Evolutionary conservation across 2,797 vertebrate genomes (phyloP).

Genomic region (Emydoidea blandingii): DNA sequence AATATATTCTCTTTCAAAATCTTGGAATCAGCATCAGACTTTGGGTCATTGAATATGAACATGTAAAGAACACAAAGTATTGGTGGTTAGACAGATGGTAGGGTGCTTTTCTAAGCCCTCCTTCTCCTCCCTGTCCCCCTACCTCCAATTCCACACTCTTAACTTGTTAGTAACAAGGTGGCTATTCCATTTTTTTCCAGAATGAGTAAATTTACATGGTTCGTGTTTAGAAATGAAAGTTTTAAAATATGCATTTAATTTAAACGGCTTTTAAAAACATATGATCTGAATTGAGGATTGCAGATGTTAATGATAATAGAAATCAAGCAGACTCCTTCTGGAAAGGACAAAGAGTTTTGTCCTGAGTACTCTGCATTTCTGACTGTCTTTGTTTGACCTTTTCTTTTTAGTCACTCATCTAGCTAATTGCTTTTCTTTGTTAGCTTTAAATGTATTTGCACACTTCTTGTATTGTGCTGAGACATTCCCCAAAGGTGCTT

Average conservation of each 20-base stretch:
- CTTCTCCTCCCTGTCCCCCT: not conserved
- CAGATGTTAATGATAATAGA: slow-evolving; percentile 57
- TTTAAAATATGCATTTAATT: slow-evolving; percentile 62
- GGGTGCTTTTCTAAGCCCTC: not conserved
- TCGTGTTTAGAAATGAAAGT: slow-evolving; percentile 11
- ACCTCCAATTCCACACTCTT: slow-evolving; percentile 22
- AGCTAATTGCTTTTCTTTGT: slow-evolving; percentile 26
- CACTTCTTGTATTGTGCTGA: not conserved
- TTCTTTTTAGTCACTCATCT: not conserved
- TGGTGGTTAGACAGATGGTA: not conserved
- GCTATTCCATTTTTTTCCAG: slow-evolving; percentile 1
- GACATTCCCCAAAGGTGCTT: slow-evolving; percentile 18
- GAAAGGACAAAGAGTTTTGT: slow-evolving; percentile 48
- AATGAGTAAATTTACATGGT: slow-evolving; percentile 5
- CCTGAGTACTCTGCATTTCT: slow-evolving; percentile 25
- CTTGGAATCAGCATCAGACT: not conserved
- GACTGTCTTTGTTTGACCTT: not conserved
- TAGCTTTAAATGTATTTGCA: slow-evolving; percentile 4
- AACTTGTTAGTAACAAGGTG: slow-evolving; percentile 53
- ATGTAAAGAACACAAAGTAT: not conserved
- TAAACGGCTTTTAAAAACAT: slow-evolving; percentile 53
- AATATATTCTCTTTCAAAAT: not conserved
- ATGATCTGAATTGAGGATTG: slow-evolving; percentile 28
- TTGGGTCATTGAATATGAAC: not conserved
- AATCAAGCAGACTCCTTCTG: slow-evolving; percentile 46